These are phyloP conservation scores for Globodera ellingtonae DNA, from an alignment of 1,140 invertebrate genomes.

Conservation along the genomic window DNA sequence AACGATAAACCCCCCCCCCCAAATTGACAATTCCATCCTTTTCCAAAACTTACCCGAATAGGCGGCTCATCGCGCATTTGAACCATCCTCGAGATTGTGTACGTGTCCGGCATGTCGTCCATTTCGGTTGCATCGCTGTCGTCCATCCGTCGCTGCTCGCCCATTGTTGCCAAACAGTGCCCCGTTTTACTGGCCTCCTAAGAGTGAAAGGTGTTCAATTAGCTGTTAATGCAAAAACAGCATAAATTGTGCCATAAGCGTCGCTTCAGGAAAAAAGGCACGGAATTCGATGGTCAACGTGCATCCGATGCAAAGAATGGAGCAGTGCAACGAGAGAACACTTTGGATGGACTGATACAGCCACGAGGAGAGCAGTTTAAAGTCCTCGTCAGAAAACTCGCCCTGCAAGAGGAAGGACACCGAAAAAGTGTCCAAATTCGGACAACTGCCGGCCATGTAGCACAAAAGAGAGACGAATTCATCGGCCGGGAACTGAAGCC, in stretches of 20 bases:
- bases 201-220: constrained; percentile 2
- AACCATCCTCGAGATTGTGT: constrained; percentile 18
- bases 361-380: constrained; percentile 17
- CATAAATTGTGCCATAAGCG: constrained; percentile 8
- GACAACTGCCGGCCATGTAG: constrained; percentile 11
- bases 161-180: constrained; percentile 21
- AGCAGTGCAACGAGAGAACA: not conserved
- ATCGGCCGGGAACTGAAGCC: not conserved
- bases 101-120: constrained; percentile 14
- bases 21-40: not conserved
- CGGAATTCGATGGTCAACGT: constrained; percentile 12
- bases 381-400: constrained; percentile 25
- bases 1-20: no score
- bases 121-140: not conserved
- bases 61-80: constrained; percentile 15
- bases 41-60: constrained; percentile 4
- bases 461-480: not conserved
- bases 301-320: constrained; percentile 12
- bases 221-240: not conserved
- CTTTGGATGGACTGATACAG: constrained; percentile 9
- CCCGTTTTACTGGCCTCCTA: constrained; percentile 20
- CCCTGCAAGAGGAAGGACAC: constrained; percentile 14
- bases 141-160: constrained; percentile 9
- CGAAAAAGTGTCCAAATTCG: constrained; percentile 11
- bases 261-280: constrained; percentile 18